These are phyloP conservation scores for Phylloscopus trochilus DNA, from an alignment of 2,113 vertebrate genomes.

Conservation along the genomic window DNA sequence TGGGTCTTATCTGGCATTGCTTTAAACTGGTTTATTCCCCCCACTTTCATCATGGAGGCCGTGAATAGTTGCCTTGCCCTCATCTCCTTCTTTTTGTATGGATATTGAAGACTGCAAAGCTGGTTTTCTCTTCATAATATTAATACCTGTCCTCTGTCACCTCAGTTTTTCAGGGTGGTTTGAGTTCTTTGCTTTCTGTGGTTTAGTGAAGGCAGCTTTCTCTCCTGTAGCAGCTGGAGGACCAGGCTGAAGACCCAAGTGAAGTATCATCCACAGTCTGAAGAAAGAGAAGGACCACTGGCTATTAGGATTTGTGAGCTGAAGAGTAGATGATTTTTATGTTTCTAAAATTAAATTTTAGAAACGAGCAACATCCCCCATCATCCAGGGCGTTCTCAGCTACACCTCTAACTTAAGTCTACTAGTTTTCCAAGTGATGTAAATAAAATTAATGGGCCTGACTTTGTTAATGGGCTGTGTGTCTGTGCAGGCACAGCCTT, in stretches of 20 bases:
- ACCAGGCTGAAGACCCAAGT: background rate
- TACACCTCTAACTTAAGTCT: accelerated
- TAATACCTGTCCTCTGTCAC: background rate
- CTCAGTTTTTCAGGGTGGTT: background rate
- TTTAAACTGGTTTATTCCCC: background rate
- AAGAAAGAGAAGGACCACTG: background rate
- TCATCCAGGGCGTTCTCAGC: background rate
- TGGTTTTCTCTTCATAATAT: accelerated
- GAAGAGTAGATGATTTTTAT: background rate
- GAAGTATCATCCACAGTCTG: background rate
- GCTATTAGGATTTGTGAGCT: background rate
- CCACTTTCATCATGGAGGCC: accelerated
- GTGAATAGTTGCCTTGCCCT: background rate
- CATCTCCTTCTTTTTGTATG: background rate
- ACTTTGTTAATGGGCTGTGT: background rate
- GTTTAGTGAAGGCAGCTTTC: background rate
- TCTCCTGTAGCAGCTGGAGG: background rate
- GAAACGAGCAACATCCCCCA: background rate
- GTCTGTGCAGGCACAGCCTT: background rate
- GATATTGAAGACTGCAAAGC: background rate
- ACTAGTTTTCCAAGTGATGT: background rate
- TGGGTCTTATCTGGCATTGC: background rate
- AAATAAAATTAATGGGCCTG: background rate
- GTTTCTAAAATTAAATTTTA: background rate
- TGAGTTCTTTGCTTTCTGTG: background rate